A percentile compares a stretch with the other conserved stretches of the same genome.
These are phyloP conservation scores for Ispidina picta DNA, from an alignment of 2,797 vertebrate genomes.

Conservation along the genomic window DNA sequence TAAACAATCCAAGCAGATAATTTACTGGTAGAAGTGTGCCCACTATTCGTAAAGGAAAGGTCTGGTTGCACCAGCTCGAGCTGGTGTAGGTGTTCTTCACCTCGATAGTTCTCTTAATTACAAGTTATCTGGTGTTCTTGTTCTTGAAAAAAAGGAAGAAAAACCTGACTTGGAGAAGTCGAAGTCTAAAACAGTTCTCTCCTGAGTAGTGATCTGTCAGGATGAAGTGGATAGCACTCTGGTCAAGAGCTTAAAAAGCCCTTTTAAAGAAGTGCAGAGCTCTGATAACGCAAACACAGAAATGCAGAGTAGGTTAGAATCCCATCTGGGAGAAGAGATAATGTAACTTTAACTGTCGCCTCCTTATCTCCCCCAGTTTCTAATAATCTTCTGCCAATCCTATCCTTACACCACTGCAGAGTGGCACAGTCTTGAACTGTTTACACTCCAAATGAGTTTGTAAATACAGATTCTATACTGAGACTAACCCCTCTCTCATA, in stretches of 20 bases:
- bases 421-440: neutral
- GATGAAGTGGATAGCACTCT: neutral
- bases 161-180: neutral
- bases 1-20: neutral
- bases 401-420: neutral
- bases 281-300: conserved; percentile 23
- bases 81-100: neutral
- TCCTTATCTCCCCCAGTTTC: neutral
- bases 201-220: neutral
- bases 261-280: neutral
- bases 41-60: neutral
- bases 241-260: neutral
- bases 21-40: neutral
- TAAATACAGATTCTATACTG: neutral
- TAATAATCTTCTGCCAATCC: neutral
- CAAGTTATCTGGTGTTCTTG: neutral
- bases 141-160: neutral
- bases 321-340: conserved; percentile 29
- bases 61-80: neutral
- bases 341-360: neutral
- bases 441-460: neutral
- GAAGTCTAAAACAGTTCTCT: neutral
- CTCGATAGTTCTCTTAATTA: neutral
- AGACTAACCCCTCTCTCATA: neutral
- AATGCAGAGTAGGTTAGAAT: neutral